Percentiles rank a stretch among this genome's conserved stretches.
Evolutionary conservation across 1,140 invertebrate species (phyloP).

Genomic region (Hyles euphorbiae): DNA sequence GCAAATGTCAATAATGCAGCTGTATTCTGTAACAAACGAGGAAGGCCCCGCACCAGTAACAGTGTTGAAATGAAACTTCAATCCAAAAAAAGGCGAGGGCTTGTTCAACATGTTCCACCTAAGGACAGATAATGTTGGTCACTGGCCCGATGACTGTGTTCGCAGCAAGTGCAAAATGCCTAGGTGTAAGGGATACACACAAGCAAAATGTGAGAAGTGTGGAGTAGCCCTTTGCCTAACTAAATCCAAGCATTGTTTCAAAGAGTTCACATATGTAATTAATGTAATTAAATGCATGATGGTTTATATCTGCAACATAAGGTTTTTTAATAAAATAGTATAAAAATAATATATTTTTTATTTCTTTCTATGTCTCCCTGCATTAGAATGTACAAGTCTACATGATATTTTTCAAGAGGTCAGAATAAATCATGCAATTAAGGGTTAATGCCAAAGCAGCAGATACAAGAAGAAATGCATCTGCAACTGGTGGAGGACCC

Average conservation of each 20-base stretch:
- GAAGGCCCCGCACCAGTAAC: conserved; percentile 16
- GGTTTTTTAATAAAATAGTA: conserved; percentile 5
- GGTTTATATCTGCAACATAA: conserved; percentile 3
- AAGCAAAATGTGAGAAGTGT: conserved; percentile 7
- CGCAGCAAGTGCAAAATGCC: conserved; percentile 16
- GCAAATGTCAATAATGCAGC: conserved; percentile 14
- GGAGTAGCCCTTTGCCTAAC: conserved; percentile 4
- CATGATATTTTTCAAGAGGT: conserved; percentile 2
- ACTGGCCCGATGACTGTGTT: conserved; percentile 12
- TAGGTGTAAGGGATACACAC: conserved; percentile 9
- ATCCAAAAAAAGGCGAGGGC: conserved; percentile 15
- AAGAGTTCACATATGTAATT: conserved; percentile 4
- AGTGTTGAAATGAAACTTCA: conserved; percentile 15
- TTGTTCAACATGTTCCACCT: conserved; percentile 17
- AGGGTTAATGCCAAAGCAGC: no score
- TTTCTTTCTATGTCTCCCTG: neutral
- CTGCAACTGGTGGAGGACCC: no score
- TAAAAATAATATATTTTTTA: conserved; percentile 4
- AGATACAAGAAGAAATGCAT: no score
- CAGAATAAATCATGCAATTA: no score
- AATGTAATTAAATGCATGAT: neutral
- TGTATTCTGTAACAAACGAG: conserved; percentile 16
- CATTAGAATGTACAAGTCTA: conserved; percentile 6
- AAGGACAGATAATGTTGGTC: conserved; percentile 20
- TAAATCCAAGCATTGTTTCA: conserved; percentile 1